Evolutionary conservation across 2,113 vertebrate genomes (phyloP), one percentile per base, ranked within the genome.

Genomic region (Heterochromis multidens): DNA sequence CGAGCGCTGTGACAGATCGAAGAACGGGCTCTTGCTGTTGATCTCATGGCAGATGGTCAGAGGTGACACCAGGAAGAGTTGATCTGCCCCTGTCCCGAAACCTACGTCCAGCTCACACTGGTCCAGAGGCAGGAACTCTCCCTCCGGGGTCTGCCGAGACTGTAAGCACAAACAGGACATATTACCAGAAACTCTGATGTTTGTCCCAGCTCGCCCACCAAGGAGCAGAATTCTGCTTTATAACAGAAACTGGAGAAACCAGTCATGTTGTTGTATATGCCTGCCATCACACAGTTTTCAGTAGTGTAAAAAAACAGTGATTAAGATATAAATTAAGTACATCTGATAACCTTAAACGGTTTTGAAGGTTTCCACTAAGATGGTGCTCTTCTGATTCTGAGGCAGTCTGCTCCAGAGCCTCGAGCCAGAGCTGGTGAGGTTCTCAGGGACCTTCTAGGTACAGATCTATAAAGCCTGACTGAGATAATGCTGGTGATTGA

Each of bases 1-100:
- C 0, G 97, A 97, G 93, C 97, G 96, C 95, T 97, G 96, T 0
- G 97, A 98, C 60, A 98, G 94, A 77, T 96, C 96, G n/a, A 97
- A 98, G 88, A 98, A 97, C 0, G 97, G 97, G 85, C 97, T 98
- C 85, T 96, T 96, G 59, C 95, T 93, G 91, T 97, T 97, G 88
- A 98, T 98, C 93, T 97, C 97, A 2, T 98, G 97, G 59, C 97
- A 98, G 95, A 98, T 98, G 87, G 97, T 98, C 63, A 98, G 94
- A 31, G 97, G 97, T 9, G 97, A 98, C 67, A 98, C 97, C 59
- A 98, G 91, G 88, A 98, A 98, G 63, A 98, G 97, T 90, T 98
- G 97, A 91, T 98, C 97, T 0, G 97, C 97, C 21, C 97, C 97
- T 0, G 97, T 98, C 86, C 97, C 97, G 70, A 98, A 98, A 63